Evolutionary conservation across 2,113 vertebrate genomes (phyloP), one percentile per base, ranked within the genome.

Genomic region (Cololabis saira): DNA sequence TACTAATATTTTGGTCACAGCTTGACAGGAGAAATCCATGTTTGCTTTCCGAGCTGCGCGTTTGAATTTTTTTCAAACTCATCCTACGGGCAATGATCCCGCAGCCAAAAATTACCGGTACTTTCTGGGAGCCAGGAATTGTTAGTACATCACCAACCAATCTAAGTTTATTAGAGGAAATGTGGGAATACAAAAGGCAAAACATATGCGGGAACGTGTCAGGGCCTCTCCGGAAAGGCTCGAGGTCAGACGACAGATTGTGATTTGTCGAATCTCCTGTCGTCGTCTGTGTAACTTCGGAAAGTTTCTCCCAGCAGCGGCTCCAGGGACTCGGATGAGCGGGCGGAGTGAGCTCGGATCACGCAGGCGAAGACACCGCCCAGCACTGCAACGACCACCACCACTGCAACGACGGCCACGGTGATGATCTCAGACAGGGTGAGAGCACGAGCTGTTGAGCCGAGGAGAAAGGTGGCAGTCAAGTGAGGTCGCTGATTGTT

Each of bases 241-340:
- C 16, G 12, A 18, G 15, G 62, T 84, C 45, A 97, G 77, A 95
- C 94, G 65, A 91, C 84, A 56, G 94, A 95, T 68, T 95, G 95
- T 22, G 90, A 93, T 15, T 94, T 93, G 74, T 87, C 88, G 5
- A 90, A 75, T 53, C 93, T 72, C n/a, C 88, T 92, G 57, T 95
- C 93, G 1, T 97, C 95, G 51, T 95, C 95, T 16, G 92, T 94
- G 73, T 99, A 99, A 17, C 91, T 89, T 49, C 92, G 92, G 85
- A 94, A 95, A 10, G 95, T 94, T 47, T 96, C 94, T 45, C 91
- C 91, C 64, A 99, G 94, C 79, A 98, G 93, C 1, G 96, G 95
- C 82, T 97, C 94, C 55, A 93, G 90, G 60, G 91, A 89, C 49
- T 97, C 96, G 0, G 65, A 67, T 0, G 89, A 87, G 58, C 44